These are phyloP conservation scores for Hydrozoanthus gracilis DNA, from an alignment of 92 coral and sea anemone species.

Conservation along the genomic window DNA sequence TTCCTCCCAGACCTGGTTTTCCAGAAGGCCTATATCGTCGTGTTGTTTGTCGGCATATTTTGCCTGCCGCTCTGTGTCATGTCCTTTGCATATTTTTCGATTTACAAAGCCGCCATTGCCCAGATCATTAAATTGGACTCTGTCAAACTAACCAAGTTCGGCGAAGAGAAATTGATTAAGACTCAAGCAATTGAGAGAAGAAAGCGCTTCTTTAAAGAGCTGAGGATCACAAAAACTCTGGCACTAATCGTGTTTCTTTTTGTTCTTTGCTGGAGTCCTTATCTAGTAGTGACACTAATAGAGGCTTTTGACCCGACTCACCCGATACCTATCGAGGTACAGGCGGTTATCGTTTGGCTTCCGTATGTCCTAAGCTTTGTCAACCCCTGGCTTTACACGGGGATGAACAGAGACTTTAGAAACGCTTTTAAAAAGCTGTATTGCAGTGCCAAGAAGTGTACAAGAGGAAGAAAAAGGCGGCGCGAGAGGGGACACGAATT, in stretches of 20 bases:
- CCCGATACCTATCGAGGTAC: conserved; percentile 53
- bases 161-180: conserved; percentile 38
- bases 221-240: conserved; percentile 83
- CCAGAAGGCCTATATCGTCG: conserved; percentile 62
- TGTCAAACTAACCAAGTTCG: conserved; percentile 37
- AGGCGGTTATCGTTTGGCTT: conserved; percentile 60
- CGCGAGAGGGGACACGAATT: conserved; percentile 40
- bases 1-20: conserved; percentile 54
- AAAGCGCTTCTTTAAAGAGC: conserved; percentile 83
- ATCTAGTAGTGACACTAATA: conserved; percentile 65
- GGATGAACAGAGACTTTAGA: conserved; percentile 86
- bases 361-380: conserved; percentile 80
- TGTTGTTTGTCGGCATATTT: conserved; percentile 66
- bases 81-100: conserved; percentile 82
- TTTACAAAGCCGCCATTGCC: conserved; percentile 83
- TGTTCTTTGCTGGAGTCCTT: conserved; percentile 85
- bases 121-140: conserved; percentile 83
- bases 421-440: conserved; percentile 79
- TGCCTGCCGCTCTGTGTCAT: conserved; percentile 77
- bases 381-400: conserved; percentile 87
- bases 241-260: conserved; percentile 80
- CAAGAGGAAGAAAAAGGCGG: background rate
- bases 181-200: conserved; percentile 65
- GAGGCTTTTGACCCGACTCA: conserved; percentile 63
- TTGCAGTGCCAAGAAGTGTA: conserved; percentile 46